Conservation (phyloP, 1,140 invertebrate species). For the Macrocentrus cingulum region DNA sequence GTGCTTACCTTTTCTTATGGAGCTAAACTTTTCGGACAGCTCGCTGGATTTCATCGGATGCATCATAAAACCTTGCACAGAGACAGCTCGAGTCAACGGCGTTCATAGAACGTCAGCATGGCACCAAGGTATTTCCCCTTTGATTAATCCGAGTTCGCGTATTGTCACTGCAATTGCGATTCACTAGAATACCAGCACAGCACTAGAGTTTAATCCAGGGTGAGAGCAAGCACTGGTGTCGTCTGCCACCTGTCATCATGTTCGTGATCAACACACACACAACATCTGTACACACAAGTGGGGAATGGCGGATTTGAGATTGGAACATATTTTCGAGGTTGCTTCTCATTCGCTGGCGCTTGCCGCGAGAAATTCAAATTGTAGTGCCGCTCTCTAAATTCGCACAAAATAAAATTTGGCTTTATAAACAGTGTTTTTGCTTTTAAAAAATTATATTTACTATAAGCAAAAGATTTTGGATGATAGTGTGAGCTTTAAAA, state of each 20-base stretch:
- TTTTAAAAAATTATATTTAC: no score
- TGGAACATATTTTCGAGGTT: no score
- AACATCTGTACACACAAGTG: no score
- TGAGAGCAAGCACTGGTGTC: conserved; percentile 21
- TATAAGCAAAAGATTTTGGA: no score
- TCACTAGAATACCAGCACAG: conserved; percentile 6
- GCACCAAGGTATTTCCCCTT: conserved; percentile 33
- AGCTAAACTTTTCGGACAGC: conserved; percentile 45
- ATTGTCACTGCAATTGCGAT: neutral
- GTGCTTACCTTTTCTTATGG: conserved; percentile 44
- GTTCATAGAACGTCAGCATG: conserved; percentile 45
- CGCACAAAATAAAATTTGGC: no score
- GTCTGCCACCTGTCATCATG: conserved; percentile 55
- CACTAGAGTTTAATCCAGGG: conserved; percentile 19
- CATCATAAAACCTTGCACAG: conserved; percentile 49
- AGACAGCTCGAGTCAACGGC: conserved; percentile 42
- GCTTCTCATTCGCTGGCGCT: no score
- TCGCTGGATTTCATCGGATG: conserved; percentile 45
- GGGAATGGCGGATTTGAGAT: no score
- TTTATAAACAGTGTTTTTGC: no score
- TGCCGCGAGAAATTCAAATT: no score
- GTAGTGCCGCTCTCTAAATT: no score
- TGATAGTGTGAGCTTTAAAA: no score
- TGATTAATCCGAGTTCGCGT: neutral
- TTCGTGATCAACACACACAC: no score